Evolutionary conservation across 2,888 invertebrate species (phyloP).

Genomic region (Sphaeridia pumilis): DNA sequence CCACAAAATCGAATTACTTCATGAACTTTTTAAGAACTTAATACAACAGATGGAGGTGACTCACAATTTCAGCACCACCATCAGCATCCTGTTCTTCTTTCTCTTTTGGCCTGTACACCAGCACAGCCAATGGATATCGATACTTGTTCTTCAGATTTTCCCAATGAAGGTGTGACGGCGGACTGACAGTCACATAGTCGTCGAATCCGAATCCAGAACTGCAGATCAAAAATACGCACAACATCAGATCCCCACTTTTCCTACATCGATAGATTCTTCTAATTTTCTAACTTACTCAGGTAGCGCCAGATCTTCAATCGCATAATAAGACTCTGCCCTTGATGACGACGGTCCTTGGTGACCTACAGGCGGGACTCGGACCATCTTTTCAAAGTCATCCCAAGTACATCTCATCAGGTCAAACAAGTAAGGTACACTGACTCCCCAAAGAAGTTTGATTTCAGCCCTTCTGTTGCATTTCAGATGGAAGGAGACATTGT

Average conservation of each 20-base stretch:
- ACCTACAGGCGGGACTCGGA: neutral
- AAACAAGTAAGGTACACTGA: constrained; percentile 21
- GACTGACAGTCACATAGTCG: constrained; percentile 3
- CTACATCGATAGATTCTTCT: neutral
- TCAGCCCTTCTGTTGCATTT: constrained; percentile 16
- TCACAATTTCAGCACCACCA: constrained; percentile 13
- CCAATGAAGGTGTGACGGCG: constrained; percentile 15
- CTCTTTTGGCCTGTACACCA: constrained; percentile 8
- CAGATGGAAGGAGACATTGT: constrained; percentile 17
- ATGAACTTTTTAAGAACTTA: neutral
- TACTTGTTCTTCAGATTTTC: constrained; percentile 16
- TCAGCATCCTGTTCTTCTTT: neutral
- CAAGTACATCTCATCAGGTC: constrained; percentile 24
- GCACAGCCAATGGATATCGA: constrained; percentile 22
- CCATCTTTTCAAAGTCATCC: constrained; percentile 10
- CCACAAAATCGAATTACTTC: constrained; percentile 15
- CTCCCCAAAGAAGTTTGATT: constrained; percentile 26
- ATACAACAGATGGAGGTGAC: neutral
- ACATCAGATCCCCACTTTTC: neutral
- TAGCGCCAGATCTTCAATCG: constrained; percentile 5
- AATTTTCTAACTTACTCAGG: constrained; percentile 1
- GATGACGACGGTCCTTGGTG: neutral
- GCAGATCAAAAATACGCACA: neutral
- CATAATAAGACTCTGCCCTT: constrained; percentile 3
- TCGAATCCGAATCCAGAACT: constrained; percentile 13